phyloP scores from a whole-genome alignment of 2,888 invertebrate genomes.

The Drosophila anomalata region DNA sequence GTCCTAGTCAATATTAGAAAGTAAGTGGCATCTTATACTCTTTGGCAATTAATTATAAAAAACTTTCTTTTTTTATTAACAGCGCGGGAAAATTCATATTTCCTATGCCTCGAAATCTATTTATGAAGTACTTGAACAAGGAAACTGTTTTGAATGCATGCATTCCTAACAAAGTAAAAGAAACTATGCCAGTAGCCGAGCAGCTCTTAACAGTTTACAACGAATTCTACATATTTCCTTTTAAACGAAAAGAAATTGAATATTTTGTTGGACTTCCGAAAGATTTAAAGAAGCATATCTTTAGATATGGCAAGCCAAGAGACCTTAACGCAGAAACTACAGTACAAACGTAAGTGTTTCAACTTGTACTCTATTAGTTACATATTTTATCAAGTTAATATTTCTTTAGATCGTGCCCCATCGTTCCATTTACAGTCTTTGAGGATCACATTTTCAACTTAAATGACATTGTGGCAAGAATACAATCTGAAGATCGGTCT shows the following conservation, averaged over 20 bases:
- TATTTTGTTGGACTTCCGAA: slow-evolving; percentile 9
- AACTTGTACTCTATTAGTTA: background rate
- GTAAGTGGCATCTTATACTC: background rate
- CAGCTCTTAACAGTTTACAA: slow-evolving; percentile 40
- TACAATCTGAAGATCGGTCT: slow-evolving; percentile 33
- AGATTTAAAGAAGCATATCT: background rate
- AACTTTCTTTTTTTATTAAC: background rate
- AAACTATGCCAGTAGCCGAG: background rate
- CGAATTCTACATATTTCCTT: slow-evolving; percentile 43
- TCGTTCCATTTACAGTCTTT: slow-evolving; percentile 46
- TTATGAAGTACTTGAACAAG: background rate
- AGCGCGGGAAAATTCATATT: background rate
- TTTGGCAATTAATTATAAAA: background rate
- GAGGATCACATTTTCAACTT: slow-evolving; percentile 44
- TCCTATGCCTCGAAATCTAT: background rate
- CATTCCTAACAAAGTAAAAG: background rate
- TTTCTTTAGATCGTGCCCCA: background rate
- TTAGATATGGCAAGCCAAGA: slow-evolving; percentile 8
- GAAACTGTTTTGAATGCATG: background rate
- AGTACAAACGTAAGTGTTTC: background rate
- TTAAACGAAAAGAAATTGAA: background rate
- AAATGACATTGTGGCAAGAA: slow-evolving; percentile 37
- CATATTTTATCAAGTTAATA: background rate
- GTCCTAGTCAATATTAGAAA: background rate
- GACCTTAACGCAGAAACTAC: background rate